Evolutionary conservation across 2,113 vertebrate genomes (phyloP).

Genomic region (Pogona vitticeps): DNA sequence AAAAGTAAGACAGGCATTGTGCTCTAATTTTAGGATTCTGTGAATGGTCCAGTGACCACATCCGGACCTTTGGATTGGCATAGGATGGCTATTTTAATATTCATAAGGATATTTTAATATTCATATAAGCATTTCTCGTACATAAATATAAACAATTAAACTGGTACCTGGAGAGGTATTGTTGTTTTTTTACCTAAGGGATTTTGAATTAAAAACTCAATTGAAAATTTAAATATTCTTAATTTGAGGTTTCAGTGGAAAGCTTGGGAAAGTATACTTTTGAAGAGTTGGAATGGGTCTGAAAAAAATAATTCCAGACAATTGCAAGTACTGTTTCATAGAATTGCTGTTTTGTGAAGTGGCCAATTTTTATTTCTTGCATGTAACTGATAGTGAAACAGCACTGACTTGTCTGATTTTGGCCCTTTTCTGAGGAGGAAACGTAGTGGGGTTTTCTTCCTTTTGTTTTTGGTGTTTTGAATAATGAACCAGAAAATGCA

Average conservation of each 20-base stretch:
- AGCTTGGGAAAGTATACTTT: not conserved
- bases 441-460: conserved; percentile 28
- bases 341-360: conserved; percentile 36
- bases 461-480: too few species aligned
- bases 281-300: conserved; percentile 17
- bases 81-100: not conserved
- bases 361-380: conserved; percentile 53
- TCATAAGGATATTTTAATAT: not conserved
- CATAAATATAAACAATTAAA: not conserved
- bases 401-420: conserved; percentile 45
- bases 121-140: not conserved
- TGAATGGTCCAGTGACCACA: too few species aligned
- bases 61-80: not conserved
- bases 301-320: conserved; percentile 49
- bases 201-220: not conserved
- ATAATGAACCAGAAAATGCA: too few species aligned
- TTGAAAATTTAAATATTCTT: conserved; percentile 2
- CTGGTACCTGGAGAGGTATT: too few species aligned
- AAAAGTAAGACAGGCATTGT: too few species aligned
- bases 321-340: conserved; percentile 42
- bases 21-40: too few species aligned
- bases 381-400: not conserved
- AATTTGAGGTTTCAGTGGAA: conserved; percentile 32
- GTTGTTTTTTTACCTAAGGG: too few species aligned
- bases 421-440: conserved; percentile 50